Evolutionary conservation across 1,140 invertebrate species (phyloP).

Genomic region (Hycleus cichorii): DNA sequence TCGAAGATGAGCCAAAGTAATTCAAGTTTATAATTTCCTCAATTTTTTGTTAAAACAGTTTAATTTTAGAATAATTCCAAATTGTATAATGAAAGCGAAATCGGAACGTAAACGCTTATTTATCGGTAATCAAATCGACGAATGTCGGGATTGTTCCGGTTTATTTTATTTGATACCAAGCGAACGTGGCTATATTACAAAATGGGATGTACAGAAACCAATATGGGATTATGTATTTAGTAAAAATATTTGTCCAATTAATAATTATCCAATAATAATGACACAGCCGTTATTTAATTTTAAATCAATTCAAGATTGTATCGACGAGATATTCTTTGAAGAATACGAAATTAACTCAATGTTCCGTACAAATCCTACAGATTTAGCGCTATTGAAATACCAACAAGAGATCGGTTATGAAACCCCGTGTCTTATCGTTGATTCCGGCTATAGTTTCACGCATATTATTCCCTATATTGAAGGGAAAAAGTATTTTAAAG

Average conservation of each 20-base stretch:
- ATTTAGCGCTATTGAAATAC: conserved; percentile 52
- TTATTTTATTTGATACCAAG: conserved; percentile 91
- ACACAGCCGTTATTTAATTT: conserved; percentile 97
- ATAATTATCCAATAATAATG: conserved; percentile 73
- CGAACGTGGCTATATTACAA: conserved; percentile 91
- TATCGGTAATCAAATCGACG: conserved; percentile 88
- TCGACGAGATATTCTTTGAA: conserved; percentile 95
- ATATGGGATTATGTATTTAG: conserved; percentile 96
- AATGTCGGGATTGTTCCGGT: conserved; percentile 92
- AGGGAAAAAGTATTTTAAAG: conserved; percentile 65
- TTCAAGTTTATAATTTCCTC: conserved; percentile 14
- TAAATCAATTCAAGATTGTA: conserved; percentile 82
- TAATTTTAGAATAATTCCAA: conserved; percentile 69
- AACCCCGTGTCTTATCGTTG: conserved; percentile 68
- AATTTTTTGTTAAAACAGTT: conserved; percentile 16
- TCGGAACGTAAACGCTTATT: conserved; percentile 89
- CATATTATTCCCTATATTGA: conserved; percentile 93
- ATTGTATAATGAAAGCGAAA: conserved; percentile 97
- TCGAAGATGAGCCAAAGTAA: conserved; percentile 59
- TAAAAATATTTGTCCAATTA: conserved; percentile 74
- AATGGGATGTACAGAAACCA: conserved; percentile 93
- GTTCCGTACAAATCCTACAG: conserved; percentile 69
- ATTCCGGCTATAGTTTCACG: conserved; percentile 74
- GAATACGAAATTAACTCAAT: conserved; percentile 89
- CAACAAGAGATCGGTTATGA: conserved; percentile 22